Base-by-base conservation (phyloP, 2,113 vertebrate species). In the Aspidoscelis tigris region DNA sequence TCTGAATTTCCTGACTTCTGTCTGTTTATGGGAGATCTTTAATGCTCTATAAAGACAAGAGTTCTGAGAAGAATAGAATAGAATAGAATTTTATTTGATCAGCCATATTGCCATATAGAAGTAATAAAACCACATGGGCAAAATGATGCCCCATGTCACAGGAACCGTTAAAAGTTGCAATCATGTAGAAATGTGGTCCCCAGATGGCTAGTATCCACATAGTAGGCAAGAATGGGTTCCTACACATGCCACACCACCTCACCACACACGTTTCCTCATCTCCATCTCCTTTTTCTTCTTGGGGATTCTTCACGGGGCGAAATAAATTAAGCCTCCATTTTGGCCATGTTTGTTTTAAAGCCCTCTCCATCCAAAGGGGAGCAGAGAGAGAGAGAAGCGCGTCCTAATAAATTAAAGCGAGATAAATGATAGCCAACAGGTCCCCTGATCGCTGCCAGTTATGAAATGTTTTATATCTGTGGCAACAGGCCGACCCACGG, bases 321-420 rank as follows among this genome's bases (percentile, higher is more conserved):
- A 93, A 95, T 92, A 93, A 95, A 96, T 95, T 94, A 94, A 92
- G 93, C 89, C 90, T 90, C 83, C 90, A 87, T 93, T 94, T 39
- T 92, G 44, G 87, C 92, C 92, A 87, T 92, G 89, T 93, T 87
- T 88, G 87, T 93, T 95, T 94, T 93, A 94, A 95, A 93, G 87
- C 47, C 87, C 90, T 94, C n/a, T 18, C 14, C 20, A 21, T 39
- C 12, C 93, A 90, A 94, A 87, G 89, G 89, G 92, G 85, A 83
- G 78, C 75, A 53, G 83, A 76, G 16, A 76, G 85, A 76, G 85
- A 76, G 5, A 85, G 41, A 94, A 89, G 87, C 74, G 55, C 2
- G 2, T 88, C 89, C 87, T 86, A 90, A 93, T 93, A 92, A 92
- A 95, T 94, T 90, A 91, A 88, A 87, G 87, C 74, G 74, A 82